Evolutionary conservation across 2,797 vertebrate genomes (phyloP), one percentile per base, ranked within the genome.

Genomic region (Coccyzus lansbergi): DNA sequence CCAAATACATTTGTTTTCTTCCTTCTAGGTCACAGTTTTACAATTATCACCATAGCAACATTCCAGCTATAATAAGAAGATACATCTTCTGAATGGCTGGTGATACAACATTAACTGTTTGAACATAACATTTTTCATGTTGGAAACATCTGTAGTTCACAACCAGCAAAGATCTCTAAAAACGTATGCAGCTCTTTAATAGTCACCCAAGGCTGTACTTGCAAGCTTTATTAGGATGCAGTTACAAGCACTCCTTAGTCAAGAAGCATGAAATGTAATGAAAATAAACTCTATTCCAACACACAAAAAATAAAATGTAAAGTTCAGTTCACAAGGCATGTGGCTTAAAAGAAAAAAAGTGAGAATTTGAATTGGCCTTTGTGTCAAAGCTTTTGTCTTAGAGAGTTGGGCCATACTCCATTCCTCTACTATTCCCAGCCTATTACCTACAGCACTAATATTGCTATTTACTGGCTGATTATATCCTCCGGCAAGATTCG

Each of bases 401-500:
- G 71, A 94, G 94, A 95, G 88, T n/a, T 93, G 88, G 86, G 70
- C 91, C 69, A 40, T 94, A 92, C 74, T 94, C 76, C 65, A 86
- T 94, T 88, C 88, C 88, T 95, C 40, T 92, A 85, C 92, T 94
- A 40, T 95, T 96, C 95, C 83, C 91, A 97, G 64, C 88, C 96
- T 97, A 97, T 98, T 98, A 98, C 97, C 95, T 95, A 94, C 95
- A 92, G 95, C 96, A 95, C 96, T 98, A 98, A 98, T 97, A 97
- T 90, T 95, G 97, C 98, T 97, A 98, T 99, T 99, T 99, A 98
- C 98, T 97, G 97, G 97, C 97, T 99, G 98, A 99, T 99, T 99
- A 99, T 98, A 98, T 99, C 99, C 99, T 98, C 98, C 97, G 98
- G 98, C 99, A 98, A 98, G 97, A 98, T 98, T 97, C 49, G 93